phyloP scores from a whole-genome alignment of 2,797 vertebrate genomes.

The Tauraco hartlaubi region DNA sequence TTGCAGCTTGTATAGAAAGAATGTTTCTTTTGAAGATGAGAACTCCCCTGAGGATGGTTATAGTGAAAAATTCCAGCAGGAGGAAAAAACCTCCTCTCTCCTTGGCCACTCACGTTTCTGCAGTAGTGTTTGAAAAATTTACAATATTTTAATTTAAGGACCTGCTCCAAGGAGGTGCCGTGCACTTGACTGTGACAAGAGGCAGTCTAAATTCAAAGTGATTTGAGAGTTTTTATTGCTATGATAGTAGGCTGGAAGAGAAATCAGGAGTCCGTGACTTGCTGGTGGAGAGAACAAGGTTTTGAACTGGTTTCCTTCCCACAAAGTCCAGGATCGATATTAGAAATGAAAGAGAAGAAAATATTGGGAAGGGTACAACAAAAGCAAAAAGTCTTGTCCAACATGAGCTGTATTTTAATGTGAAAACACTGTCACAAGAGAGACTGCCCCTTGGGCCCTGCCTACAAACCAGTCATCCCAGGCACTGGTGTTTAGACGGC shows the following conservation, averaged over 20 bases:
- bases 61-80: constrained; percentile 48
- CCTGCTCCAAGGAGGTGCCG: constrained; percentile 12
- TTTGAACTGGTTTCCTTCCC: background rate
- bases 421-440: background rate
- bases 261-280: background rate
- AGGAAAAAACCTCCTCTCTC: background rate
- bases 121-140: background rate
- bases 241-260: background rate
- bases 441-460: background rate
- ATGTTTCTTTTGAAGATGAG: constrained; percentile 73
- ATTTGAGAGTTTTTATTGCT: background rate
- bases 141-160: constrained; percentile 3
- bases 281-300: background rate
- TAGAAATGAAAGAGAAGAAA: constrained; percentile 21
- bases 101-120: constrained; percentile 16
- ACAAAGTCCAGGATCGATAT: background rate
- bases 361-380: background rate
- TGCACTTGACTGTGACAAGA: background rate
- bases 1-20: constrained; percentile 68
- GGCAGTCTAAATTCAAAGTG: constrained; percentile 3
- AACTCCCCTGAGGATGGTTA: constrained; percentile 27
- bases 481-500: accelerated
- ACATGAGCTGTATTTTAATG: background rate
- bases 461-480: background rate
- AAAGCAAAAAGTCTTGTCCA: constrained; percentile 1